Conservation (phyloP, 2,888 invertebrate genomes). For the Drosophila borborema region DNA sequence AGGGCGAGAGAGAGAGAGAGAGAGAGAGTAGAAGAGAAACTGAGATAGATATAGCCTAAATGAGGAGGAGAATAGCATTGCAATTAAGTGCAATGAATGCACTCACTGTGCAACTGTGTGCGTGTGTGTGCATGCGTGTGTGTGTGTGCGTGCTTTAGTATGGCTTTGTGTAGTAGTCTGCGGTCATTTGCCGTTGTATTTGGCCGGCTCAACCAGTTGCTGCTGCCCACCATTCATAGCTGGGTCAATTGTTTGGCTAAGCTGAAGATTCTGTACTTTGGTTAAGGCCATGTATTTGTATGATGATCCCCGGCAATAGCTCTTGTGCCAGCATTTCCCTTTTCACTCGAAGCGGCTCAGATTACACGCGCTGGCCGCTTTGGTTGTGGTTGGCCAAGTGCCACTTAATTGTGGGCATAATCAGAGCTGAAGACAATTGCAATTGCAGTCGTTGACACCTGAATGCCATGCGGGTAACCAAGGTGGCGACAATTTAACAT, state of each 20-base stretch:
- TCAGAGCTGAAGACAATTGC: constrained; percentile 30
- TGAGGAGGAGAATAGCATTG: constrained; percentile 46
- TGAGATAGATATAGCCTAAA: constrained; percentile 23
- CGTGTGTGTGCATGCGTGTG: background rate
- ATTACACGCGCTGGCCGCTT: constrained; percentile 48
- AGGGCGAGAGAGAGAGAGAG: background rate
- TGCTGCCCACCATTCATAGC: constrained; percentile 45
- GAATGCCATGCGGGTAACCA: constrained; percentile 9
- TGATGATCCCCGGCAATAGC: constrained; percentile 14
- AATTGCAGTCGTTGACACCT: constrained; percentile 73
- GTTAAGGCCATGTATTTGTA: constrained; percentile 16
- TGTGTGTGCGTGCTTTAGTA: background rate
- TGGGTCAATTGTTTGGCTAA: constrained; percentile 54
- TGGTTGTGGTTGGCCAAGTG: constrained; percentile 37
- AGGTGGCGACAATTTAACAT: constrained; percentile 35
- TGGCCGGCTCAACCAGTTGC: constrained; percentile 57
- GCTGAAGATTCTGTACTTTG: constrained; percentile 30
- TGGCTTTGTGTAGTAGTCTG: constrained; percentile 26
- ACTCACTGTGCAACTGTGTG: constrained; percentile 28
- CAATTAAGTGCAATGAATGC: constrained; percentile 74
- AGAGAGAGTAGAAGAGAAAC: background rate
- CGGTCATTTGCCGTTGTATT: constrained; percentile 43
- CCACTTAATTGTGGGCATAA: constrained; percentile 73
- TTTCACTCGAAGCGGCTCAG: constrained; percentile 41
- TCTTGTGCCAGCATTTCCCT: constrained; percentile 18